Conservation (phyloP, 2,113 vertebrate genomes). For the Callorhinus ursinus region DNA sequence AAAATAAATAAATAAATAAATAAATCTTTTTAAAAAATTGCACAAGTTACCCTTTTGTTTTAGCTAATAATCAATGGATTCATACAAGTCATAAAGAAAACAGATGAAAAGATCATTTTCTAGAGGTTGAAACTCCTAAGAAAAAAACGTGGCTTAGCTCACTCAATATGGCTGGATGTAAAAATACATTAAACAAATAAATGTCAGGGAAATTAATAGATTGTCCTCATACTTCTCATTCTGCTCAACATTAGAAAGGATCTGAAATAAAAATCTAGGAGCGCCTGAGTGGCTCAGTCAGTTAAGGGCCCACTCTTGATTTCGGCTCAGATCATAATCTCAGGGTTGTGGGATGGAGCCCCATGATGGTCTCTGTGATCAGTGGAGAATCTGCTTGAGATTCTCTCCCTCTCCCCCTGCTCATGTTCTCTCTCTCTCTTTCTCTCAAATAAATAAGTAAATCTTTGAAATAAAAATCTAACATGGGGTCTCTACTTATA, state of each 20-base stretch:
- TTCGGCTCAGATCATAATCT: not conserved
- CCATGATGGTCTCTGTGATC: not conserved
- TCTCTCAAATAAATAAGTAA: not conserved
- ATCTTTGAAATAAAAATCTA: not conserved
- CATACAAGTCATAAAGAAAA: not conserved
- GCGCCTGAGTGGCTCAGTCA: not conserved
- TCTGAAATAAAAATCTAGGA: not conserved
- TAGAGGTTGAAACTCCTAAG: not conserved
- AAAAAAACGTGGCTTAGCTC: not conserved
- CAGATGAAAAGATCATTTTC: not conserved
- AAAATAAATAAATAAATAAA: not conserved
- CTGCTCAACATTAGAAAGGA: not conserved
- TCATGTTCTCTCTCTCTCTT: not conserved
- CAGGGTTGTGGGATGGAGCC: not conserved
- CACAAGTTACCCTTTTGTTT: not conserved
- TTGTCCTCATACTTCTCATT: not conserved
- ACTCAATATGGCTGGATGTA: not conserved
- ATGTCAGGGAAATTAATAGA: not conserved
- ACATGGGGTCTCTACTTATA: not conserved
- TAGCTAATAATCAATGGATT: not conserved
- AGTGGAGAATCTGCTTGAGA: not conserved
- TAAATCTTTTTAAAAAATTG: not conserved
- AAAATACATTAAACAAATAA: not conserved
- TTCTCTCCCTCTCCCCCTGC: not conserved
- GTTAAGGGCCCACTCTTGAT: not conserved